Base-by-base conservation (phyloP, 2,113 vertebrate species). In the Apteryx mantelli region DNA sequence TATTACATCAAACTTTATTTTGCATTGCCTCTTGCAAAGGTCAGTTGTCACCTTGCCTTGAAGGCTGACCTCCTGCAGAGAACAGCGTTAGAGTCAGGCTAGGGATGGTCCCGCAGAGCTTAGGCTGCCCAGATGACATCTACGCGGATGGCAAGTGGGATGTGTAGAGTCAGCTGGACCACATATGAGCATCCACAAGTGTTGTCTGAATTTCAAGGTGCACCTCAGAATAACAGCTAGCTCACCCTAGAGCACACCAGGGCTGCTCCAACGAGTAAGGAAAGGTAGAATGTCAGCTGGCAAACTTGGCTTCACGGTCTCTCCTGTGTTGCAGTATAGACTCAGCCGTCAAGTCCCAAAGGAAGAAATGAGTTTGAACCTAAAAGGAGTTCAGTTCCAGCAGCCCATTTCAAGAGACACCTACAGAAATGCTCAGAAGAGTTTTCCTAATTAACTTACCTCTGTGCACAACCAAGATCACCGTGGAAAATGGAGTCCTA, bases 401-500 rank as follows among this genome's bases (percentile, higher is more conserved):
- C 32, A 10, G 25, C 40, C 66, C 28, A 34, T 15, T 12, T 42
- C 17, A 22, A 34, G n/a, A 71, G 64, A 12, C 56, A 48, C 63
- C 53, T 52, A 12, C 69, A 53, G 48, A 24, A n/a, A 32, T 30
- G 20, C 63, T 34, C 55, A 63, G 26, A 13, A 48, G 40, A 68
- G 50, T 36, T 77, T 66, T 58, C 25, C 44, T 46, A 22, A 69
- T 69, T 48, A 60, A 38, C 63, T 69, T n/a, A 60, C 44, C n/a
- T 87, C 42, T 25, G 53, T 40, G 30, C 28, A 70, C 44, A 91
- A 46, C 74, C 21, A 50, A 69, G 19, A 46, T 85, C 61, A 75
- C 93, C 93, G 74, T 81, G 40, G 55, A 21, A 38, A 97, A 92
- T 96, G 95, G 90, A 91, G 21, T 81, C 44, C 90, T 88, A 96